phyloP scores from a whole-genome alignment of 2,113 vertebrate species.

The Rhipidura dahli region DNA sequence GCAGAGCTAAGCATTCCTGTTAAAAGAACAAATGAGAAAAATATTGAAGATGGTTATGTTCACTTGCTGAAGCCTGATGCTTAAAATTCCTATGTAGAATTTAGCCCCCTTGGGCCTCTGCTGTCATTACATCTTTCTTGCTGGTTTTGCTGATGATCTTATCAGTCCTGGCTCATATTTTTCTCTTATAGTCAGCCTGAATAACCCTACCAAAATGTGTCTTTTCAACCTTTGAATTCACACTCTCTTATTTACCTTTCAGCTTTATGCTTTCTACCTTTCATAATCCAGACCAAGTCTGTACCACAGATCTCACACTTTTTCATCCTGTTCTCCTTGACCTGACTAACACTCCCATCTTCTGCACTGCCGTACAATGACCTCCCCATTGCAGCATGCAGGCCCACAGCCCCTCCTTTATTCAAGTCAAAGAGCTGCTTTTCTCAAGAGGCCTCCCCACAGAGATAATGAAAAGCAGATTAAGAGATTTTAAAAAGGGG shows the following conservation, averaged over 20 bases:
- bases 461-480: constrained; percentile 70
- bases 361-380: not conserved
- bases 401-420: constrained; percentile 51
- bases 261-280: constrained; percentile 17
- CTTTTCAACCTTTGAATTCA: not conserved
- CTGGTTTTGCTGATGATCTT: constrained; percentile 18
- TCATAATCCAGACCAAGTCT: constrained; percentile 9
- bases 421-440: constrained; percentile 63
- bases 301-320: constrained; percentile 41
- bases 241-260: constrained; percentile 6
- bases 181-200: not conserved
- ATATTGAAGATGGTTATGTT: not conserved
- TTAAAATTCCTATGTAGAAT: not conserved
- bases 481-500: constrained; percentile 59
- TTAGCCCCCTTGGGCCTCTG: not conserved
- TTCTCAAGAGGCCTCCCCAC: constrained; percentile 65
- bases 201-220: not conserved
- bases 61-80: not conserved
- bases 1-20: not conserved
- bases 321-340: constrained; percentile 47
- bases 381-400: constrained; percentile 45
- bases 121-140: not conserved
- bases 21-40: not conserved
- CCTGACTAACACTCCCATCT: constrained; percentile 27
- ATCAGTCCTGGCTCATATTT: not conserved